phyloP scores from a whole-genome alignment of 2,797 vertebrate genomes.

The Liparis tanakae region DNA sequence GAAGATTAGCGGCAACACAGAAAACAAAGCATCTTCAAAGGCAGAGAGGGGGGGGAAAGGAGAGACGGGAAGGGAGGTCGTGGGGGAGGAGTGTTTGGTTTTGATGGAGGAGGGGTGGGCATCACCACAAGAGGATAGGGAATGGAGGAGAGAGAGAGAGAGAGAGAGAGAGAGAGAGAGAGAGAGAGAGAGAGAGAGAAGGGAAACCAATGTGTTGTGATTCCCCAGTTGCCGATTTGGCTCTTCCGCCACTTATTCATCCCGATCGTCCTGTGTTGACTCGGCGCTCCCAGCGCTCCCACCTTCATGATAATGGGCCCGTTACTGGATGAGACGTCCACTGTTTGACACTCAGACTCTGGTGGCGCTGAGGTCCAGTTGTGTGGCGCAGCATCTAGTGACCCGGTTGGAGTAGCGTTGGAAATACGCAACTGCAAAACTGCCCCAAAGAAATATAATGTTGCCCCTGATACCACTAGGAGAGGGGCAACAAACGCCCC shows the following conservation, averaged over 20 bases:
- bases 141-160: slow-evolving; percentile 30
- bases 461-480: too few species aligned
- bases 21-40: slow-evolving; percentile 79
- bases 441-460: too few species aligned
- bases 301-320: slow-evolving; percentile 72
- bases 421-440: too few species aligned
- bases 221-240: slow-evolving; percentile 74
- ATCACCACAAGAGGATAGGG: slow-evolving; percentile 42
- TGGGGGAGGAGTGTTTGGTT: slow-evolving; percentile 24
- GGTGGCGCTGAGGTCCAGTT: slow-evolving; percentile 28
- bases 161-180: background rate
- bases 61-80: slow-evolving; percentile 4
- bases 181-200: background rate
- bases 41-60: slow-evolving; percentile 28
- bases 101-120: slow-evolving; percentile 39
- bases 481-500: too few species aligned
- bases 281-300: slow-evolving; percentile 49
- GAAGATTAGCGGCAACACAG: slow-evolving; percentile 69
- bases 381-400: slow-evolving; percentile 18
- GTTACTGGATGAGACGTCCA: slow-evolving; percentile 66
- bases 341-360: slow-evolving; percentile 57
- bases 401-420: background rate
- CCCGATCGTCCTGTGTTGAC: slow-evolving; percentile 63
- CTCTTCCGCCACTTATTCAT: slow-evolving; percentile 78
- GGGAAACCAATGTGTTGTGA: slow-evolving; percentile 67